A percentile compares a stretch with the other conserved stretches of the same genome.
Evolutionary conservation across 92 coral and sea anemone species (phyloP).

Genomic region (Galaxea fascicularis): DNA sequence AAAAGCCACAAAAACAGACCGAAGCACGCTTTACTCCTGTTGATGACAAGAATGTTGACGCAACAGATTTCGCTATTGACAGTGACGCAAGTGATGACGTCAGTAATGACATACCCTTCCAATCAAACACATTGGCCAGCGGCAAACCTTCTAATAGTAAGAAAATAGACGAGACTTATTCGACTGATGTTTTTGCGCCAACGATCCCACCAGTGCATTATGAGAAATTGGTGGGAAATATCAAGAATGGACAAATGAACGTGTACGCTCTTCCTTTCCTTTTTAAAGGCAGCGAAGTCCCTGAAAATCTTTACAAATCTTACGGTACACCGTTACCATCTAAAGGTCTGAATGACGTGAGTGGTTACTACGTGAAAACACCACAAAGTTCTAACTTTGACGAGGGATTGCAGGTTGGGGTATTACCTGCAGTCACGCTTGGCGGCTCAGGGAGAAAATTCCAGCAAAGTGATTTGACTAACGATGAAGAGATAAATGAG

Average conservation of each 20-base stretch:
- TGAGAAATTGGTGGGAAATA: slow-evolving; percentile 14
- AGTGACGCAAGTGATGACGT: slow-evolving; percentile 13
- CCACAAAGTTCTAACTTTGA: not conserved
- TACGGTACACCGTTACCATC: not conserved
- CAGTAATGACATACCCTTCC: not conserved
- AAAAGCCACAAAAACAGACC: slow-evolving; percentile 26
- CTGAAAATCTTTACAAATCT: not conserved
- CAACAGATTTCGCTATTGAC: slow-evolving; percentile 20
- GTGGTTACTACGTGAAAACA: not conserved
- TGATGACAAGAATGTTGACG: slow-evolving; percentile 6
- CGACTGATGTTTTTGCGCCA: slow-evolving; percentile 21
- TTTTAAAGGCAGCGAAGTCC: not conserved
- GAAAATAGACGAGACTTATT: slow-evolving; percentile 20
- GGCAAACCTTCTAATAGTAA: slow-evolving; percentile 4
- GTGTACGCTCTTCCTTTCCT: slow-evolving; percentile 37
- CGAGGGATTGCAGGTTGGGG: not conserved
- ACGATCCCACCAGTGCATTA: slow-evolving; percentile 10
- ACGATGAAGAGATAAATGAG: slow-evolving; percentile 16
- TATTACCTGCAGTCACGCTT: not conserved
- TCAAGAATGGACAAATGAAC: slow-evolving; percentile 25
- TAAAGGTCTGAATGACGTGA: not conserved
- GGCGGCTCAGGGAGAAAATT: not conserved
- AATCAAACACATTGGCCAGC: not conserved
- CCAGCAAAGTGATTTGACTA: slow-evolving; percentile 1
- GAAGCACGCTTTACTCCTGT: not conserved